Conservation (phyloP, 2,113 vertebrate species). For the Mystacornis crossleyi region DNA sequence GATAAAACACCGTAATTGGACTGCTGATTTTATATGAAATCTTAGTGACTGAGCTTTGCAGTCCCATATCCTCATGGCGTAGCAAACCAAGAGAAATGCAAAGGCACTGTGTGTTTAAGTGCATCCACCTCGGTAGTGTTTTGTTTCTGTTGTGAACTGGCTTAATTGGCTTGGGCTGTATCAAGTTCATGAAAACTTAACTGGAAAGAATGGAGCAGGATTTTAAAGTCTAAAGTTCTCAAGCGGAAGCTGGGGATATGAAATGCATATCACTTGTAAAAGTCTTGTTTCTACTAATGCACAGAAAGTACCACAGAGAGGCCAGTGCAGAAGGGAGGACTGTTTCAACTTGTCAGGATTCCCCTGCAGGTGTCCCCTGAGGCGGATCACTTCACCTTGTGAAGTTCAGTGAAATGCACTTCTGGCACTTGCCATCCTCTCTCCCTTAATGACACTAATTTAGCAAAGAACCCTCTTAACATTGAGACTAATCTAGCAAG, state of each 20-base stretch:
- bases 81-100: neutral
- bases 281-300: neutral
- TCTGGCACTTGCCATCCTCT: neutral
- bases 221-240: neutral
- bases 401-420: neutral
- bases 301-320: neutral
- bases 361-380: neutral
- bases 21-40: neutral
- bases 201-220: neutral
- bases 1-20: neutral
- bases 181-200: neutral
- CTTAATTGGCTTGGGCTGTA: neutral
- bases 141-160: neutral
- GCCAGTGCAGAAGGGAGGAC: neutral
- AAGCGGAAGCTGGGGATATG: constrained; percentile 58
- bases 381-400: neutral
- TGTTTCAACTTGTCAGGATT: neutral
- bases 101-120: neutral
- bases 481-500: neutral
- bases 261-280: neutral
- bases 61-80: neutral
- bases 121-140: neutral
- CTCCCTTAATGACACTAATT: neutral
- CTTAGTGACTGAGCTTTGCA: neutral
- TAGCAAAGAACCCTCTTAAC: neutral